Evolutionary conservation across 2,113 vertebrate species (phyloP).

Genomic region (Atlantisia rogersi): DNA sequence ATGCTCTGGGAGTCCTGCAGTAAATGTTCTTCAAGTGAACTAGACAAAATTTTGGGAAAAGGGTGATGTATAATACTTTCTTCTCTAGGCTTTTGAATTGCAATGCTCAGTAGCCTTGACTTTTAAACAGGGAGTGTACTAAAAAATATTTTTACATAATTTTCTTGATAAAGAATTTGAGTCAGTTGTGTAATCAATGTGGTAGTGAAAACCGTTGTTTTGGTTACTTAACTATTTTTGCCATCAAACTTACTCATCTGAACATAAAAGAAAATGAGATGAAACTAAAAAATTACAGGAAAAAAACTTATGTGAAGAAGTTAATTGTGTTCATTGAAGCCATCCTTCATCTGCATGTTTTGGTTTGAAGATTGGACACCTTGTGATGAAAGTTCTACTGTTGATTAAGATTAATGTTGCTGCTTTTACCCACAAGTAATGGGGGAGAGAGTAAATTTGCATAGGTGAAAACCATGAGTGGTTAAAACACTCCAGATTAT

Average conservation of each 20-base stretch:
- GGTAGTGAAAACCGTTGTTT: not conserved
- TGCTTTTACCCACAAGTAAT: not conserved
- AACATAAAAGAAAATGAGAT: not conserved
- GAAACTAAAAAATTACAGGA: not conserved
- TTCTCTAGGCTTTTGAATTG: not conserved
- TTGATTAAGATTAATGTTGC: not conserved
- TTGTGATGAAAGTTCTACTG: not conserved
- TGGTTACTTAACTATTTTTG: not conserved
- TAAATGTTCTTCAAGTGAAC: not conserved
- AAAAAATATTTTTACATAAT: not conserved
- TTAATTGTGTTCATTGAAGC: not conserved
- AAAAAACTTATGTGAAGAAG: not conserved
- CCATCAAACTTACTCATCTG: not conserved
- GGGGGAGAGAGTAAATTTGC: fast-evolving
- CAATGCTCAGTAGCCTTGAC: not conserved
- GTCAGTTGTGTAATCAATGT: not conserved
- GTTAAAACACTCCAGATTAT: not conserved
- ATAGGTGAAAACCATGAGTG: not conserved
- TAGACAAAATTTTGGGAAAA: not conserved
- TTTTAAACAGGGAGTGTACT: not conserved
- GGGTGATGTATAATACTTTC: not conserved
- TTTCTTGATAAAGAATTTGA: not conserved
- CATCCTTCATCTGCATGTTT: not conserved
- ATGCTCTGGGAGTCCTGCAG: not conserved
- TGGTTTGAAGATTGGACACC: not conserved